Evolutionary conservation across 1,140 invertebrate genomes (phyloP), one percentile per base, ranked within the genome.

Genomic region (Mercenaria mercenaria): DNA sequence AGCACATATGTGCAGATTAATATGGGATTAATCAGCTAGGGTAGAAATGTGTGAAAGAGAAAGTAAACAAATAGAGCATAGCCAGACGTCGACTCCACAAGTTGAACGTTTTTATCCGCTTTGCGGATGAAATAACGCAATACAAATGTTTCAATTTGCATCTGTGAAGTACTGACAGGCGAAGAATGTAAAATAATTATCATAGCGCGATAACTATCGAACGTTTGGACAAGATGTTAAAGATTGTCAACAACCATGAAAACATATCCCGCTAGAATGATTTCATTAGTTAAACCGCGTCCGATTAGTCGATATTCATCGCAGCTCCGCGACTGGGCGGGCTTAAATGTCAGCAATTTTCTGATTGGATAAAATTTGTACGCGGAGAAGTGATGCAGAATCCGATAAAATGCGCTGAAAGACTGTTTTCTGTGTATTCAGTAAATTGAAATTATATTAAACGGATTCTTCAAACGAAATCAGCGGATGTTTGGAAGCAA

Each of bases 141-240:
- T 76, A 76, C 83, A 86, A 86, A 86, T 86, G 83, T 72, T 86
- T 72, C 67, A 76, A 86, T 86, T 74, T 86, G 72, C 69, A 72
- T 86, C 69, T 74, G 26, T 76, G 69, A 59, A 56, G 47, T 50
- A 39, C 67, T 86, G 83, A 86, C 83, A 86, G 67, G 37, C 67
- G 34, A 76, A 87, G 74, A 74, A 87, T 76, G 67, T 64, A 79
- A 87, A 79, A 87, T 87, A 87, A 87, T 87, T 87, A 87, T 52
- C 85, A 41, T 52, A 79, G 52, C 74, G 74, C 41, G 85, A 79
- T 87, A 87, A 39, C 61, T 64, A 87, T 87, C 72, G 72, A 87
- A 64, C 85, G 61, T 77, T 79, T 77, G 56, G 32, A 59, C 85
- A 64, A 87, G 74, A 85, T 76, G 72, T 87, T 76, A 64, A 74